Conservation (phyloP, 1,140 invertebrate species). For the Intoshia linei region DNA sequence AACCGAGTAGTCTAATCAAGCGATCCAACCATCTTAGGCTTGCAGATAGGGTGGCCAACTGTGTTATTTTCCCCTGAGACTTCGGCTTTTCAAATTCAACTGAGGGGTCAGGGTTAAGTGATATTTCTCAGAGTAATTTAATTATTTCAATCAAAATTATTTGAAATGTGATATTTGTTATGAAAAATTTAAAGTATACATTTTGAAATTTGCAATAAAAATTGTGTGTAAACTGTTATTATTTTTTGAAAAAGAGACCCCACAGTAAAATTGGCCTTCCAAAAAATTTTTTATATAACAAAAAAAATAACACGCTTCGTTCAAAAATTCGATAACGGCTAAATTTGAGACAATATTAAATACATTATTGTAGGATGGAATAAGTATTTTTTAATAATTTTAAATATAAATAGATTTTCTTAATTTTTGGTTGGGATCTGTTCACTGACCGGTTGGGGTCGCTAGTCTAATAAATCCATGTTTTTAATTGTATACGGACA, state of each 20-base stretch:
- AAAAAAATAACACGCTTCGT: too few species aligned
- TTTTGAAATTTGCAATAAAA: too few species aligned
- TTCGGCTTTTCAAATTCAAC: too few species aligned
- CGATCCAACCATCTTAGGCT: too few species aligned
- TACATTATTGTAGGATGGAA: not conserved
- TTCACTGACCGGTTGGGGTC: not conserved
- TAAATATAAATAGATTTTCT: not conserved
- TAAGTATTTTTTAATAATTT: not conserved
- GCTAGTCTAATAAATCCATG: not conserved
- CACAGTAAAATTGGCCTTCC: constrained; percentile 8
- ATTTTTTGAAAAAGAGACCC: too few species aligned
- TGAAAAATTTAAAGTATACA: too few species aligned
- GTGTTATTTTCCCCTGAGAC: too few species aligned
- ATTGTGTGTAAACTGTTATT: too few species aligned
- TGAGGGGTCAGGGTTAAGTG: constrained; percentile 8
- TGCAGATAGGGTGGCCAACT: too few species aligned
- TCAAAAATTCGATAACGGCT: not conserved
- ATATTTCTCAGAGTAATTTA: too few species aligned
- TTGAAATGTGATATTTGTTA: constrained; percentile 5
- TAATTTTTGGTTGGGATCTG: not conserved
- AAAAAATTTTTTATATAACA: not conserved
- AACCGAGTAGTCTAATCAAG: too few species aligned
- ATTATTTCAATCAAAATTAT: too few species aligned
- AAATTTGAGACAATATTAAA: not conserved
- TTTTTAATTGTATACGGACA: constrained; percentile 35